phyloP scores from a whole-genome alignment of 2,113 vertebrate species.

The Oryzias melastigma region DNA sequence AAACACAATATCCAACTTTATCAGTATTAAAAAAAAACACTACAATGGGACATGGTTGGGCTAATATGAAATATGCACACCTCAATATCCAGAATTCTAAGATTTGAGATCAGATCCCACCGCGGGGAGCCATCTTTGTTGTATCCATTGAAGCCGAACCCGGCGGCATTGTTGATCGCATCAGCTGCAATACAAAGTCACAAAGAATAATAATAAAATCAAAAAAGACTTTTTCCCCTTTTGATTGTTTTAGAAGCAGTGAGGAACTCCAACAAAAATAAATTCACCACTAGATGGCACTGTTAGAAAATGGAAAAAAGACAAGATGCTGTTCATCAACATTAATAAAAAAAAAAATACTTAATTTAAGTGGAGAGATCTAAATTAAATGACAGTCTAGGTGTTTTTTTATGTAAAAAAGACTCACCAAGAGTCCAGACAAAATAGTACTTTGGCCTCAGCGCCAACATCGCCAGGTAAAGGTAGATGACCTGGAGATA shows the following conservation, averaged over 20 bases:
- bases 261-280: conserved; percentile 18
- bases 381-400: no score
- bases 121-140: conserved; percentile 85
- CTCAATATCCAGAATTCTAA: conserved; percentile 95
- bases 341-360: neutral
- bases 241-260: conserved; percentile 9
- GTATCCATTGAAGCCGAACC: conserved; percentile 96
- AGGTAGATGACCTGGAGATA: conserved; percentile 86
- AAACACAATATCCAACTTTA: conserved; percentile 11
- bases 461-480: conserved; percentile 90
- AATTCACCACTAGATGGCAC: conserved; percentile 67
- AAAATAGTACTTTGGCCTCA: conserved; percentile 98
- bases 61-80: conserved; percentile 59
- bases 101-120: conserved; percentile 95
- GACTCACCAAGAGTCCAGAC: conserved; percentile 96
- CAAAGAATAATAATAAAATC: neutral
- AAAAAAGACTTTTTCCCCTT: no score
- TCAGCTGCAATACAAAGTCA: conserved; percentile 81
- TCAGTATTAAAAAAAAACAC: neutral
- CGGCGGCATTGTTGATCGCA: conserved; percentile 98
- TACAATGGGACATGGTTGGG: neutral
- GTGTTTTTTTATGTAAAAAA: no score
- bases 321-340: conserved; percentile 1
- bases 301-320: conserved; percentile 13
- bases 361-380: neutral